phyloP scores from a whole-genome alignment of 2,888 invertebrate species.

The Caenorhabditis afra region DNA sequence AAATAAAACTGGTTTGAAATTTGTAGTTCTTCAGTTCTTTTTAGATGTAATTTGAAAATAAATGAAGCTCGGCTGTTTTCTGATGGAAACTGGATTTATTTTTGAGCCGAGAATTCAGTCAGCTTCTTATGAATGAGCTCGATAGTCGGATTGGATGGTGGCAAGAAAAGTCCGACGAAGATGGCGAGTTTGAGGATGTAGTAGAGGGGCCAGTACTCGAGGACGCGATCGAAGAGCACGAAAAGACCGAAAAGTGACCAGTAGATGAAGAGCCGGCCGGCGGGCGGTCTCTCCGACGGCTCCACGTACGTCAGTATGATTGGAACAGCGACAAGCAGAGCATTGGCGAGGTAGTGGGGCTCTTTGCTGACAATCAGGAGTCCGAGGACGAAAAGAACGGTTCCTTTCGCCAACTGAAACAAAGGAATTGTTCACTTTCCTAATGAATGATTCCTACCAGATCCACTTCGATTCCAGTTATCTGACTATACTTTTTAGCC shows the following conservation, averaged over 20 bases:
- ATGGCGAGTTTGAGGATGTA: constrained; percentile 37
- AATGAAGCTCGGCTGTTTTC: no score
- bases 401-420: constrained; percentile 41
- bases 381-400: constrained; percentile 19
- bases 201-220: constrained; percentile 42
- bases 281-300: constrained; percentile 20
- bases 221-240: constrained; percentile 43
- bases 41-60: no score
- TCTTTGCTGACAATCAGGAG: constrained; percentile 29
- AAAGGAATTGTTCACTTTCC: background rate
- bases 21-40: no score
- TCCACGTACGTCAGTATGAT: constrained; percentile 40
- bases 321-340: constrained; percentile 32
- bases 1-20: no score
- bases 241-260: constrained; percentile 41
- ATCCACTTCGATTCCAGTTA: constrained; percentile 43
- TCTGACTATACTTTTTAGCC: constrained; percentile 34
- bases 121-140: constrained; percentile 33
- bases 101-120: background rate
- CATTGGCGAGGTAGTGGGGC: constrained; percentile 48
- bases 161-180: constrained; percentile 44
- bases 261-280: constrained; percentile 37
- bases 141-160: constrained; percentile 52
- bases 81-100: background rate
- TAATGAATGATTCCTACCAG: constrained; percentile 21